A percentile compares a stretch with the other conserved stretches of the same genome.
These are phyloP conservation scores for Enoplolaimus lenunculus DNA, from an alignment of 2,888 invertebrate genomes.

Conservation along the genomic window DNA sequence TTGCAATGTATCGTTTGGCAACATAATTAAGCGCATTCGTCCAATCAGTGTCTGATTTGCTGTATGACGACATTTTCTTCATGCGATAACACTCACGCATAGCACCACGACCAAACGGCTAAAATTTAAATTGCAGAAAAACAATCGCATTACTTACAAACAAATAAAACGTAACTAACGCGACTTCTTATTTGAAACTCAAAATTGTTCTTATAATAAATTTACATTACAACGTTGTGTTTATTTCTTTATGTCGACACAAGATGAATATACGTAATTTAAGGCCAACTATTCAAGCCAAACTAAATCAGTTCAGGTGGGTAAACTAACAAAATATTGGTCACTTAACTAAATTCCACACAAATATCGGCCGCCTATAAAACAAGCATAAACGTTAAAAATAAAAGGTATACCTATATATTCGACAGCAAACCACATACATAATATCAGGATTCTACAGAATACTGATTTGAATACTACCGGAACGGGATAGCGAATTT, in stretches of 20 bases:
- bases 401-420: no score
- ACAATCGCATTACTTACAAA: not conserved
- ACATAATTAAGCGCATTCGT: constrained; percentile 48
- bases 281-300: no score
- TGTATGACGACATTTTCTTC: constrained; percentile 40
- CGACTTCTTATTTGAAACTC: not conserved
- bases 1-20: constrained; percentile 48
- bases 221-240: not conserved
- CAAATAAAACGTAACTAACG: not conserved
- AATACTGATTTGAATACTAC: no score
- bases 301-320: not conserved
- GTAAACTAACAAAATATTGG: not conserved
- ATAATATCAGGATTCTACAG: no score
- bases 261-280: no score
- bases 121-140: no score
- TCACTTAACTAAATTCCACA: no score
- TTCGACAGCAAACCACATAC: no score
- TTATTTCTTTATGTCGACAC: no score
- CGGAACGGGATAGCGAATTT: no score
- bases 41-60: constrained; percentile 42
- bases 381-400: no score
- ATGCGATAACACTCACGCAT: constrained; percentile 50
- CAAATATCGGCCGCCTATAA: no score
- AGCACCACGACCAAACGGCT: constrained; percentile 48
- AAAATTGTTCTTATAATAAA: not conserved